Conservation (phyloP, 2,888 invertebrate genomes). For the Altica lythri region DNA sequence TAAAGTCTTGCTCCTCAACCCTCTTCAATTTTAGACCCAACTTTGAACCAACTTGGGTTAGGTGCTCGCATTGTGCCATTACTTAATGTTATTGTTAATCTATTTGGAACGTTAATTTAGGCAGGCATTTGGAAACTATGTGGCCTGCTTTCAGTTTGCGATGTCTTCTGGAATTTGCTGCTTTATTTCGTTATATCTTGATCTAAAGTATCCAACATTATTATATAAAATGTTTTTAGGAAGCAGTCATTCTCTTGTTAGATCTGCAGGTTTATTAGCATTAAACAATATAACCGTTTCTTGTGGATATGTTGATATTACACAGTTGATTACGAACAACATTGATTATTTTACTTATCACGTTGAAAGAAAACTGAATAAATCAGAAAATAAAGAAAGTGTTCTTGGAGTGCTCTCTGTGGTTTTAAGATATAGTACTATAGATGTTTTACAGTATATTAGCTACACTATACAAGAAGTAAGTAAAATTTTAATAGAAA, state of each 20-base stretch:
- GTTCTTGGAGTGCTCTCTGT: conserved; percentile 74
- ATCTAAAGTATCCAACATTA: no score
- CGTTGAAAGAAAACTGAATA: conserved; percentile 67
- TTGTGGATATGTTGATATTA: conserved; percentile 61
- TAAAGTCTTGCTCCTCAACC: no score
- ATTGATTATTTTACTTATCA: conserved; percentile 77
- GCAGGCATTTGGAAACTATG: no score
- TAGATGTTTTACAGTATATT: conserved; percentile 67
- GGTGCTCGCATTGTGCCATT: no score
- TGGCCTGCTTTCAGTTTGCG: no score
- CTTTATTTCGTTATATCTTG: no score
- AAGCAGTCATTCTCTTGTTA: conserved; percentile 67
- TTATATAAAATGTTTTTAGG: conserved; percentile 56
- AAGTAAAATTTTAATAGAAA: conserved; percentile 41
- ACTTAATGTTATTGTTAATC: no score
- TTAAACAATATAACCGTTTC: conserved; percentile 64
- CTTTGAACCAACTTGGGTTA: no score
- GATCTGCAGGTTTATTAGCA: conserved; percentile 65
- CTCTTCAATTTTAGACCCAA: no score
- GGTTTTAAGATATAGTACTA: conserved; percentile 71
- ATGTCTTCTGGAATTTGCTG: no score
- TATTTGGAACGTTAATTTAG: no score
- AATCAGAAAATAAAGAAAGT: conserved; percentile 65
- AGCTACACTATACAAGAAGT: conserved; percentile 73
- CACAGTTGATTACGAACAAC: conserved; percentile 68